Evolutionary conservation across 2,888 invertebrate species (phyloP), one percentile per base, ranked within the genome.

Genomic region (Zygothrica quintamaculata): DNA sequence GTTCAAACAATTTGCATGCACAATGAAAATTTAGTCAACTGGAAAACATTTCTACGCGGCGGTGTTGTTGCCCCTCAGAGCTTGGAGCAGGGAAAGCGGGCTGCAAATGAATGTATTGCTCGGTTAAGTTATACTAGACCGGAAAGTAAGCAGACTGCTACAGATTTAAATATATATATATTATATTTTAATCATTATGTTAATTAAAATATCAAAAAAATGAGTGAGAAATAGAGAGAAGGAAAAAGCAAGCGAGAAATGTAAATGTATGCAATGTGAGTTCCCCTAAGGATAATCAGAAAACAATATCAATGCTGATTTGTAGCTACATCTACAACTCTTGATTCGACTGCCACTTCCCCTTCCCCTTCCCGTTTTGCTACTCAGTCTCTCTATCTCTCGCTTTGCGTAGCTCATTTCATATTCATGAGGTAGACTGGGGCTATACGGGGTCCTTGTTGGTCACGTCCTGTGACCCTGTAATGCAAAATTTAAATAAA

Each of bases 401-500:
- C 2, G n/a, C n/a, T n/a, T n/a, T n/a, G n/a, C n/a, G 18, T 22
- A 22, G 3, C 5, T 69, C 72, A 82, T 79, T 74, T 68, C 62
- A 75, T 79, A 82, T 85, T 85, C 75, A 85, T 79, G 77, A 79
- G 70, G 50, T 46, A 65, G 53, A 8, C 29, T 5, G n/a, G 1
- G n/a, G 29, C 29, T 29, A 9, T 8, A 29, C 52, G 9, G 12
- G 57, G 43, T 42, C 12, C 36, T 56, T 59, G 55, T 55, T 44
- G 72, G 81, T 80, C 80, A 78, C 74, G 81, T 78, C 61, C 85
- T 64, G 50, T 51, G 60, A 47, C 69, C 70, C 67, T 43, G 65
- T 71, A 64, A 39, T 65, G 71, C 47, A 59, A 66, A 81, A 78
- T 75, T 78, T 81, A 76, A 84, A 81, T 81, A 84, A 69, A 77